These are phyloP conservation scores for Charanyca ferruginea DNA, from an alignment of 2,888 invertebrate species.

Conservation along the genomic window DNA sequence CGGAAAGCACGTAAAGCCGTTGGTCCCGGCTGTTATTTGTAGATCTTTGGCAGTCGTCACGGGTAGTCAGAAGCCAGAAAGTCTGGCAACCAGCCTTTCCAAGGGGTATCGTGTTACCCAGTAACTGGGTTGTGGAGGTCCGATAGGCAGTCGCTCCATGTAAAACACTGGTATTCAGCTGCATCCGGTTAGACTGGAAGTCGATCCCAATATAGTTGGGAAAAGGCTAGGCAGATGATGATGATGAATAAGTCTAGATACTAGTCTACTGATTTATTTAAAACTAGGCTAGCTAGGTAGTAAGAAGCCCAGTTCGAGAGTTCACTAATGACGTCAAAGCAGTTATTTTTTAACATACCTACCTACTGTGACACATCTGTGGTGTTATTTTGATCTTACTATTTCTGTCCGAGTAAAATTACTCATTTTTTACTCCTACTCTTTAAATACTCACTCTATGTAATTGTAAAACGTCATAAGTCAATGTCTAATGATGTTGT, in stretches of 20 bases:
- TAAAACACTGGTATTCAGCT: no score
- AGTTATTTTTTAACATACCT: slow-evolving; percentile 24
- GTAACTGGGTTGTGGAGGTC: no score
- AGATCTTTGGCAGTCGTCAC: no score
- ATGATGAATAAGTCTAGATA: neutral
- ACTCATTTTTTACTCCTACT: slow-evolving; percentile 26
- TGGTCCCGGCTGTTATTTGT: no score
- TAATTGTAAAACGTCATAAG: slow-evolving; percentile 36
- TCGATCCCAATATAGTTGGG: no score
- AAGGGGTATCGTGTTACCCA: no score
- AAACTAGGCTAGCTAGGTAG: slow-evolving; percentile 1
- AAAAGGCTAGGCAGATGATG: no score
- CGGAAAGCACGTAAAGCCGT: no score
- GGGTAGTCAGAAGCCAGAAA: no score
- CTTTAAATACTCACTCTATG: slow-evolving; percentile 17
- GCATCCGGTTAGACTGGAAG: no score
- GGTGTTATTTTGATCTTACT: slow-evolving; percentile 37
- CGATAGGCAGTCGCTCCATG: no score
- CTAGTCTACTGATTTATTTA: slow-evolving; percentile 12
- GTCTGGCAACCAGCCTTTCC: no score
- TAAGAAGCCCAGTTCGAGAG: slow-evolving; percentile 11
- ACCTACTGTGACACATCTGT: slow-evolving; percentile 24
- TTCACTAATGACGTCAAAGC: slow-evolving; percentile 54
- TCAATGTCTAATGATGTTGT: slow-evolving; percentile 12
- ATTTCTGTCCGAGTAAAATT: slow-evolving; percentile 48